These are phyloP conservation scores for Cerceris rybyensis DNA, from an alignment of 2,888 invertebrate species.

Conservation along the genomic window DNA sequence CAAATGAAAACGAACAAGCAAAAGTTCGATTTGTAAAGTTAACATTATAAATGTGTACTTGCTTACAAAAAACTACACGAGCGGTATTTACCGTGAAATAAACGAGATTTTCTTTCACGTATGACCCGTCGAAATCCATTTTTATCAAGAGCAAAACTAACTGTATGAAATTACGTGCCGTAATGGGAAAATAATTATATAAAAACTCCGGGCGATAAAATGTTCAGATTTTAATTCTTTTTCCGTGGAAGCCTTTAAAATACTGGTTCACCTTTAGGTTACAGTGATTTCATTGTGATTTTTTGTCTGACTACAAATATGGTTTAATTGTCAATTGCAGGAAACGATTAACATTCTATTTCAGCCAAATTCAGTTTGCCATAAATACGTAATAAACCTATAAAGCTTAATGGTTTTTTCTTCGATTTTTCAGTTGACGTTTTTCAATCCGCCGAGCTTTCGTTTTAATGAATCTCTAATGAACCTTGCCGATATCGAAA, in stretches of 20 bases:
- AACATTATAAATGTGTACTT: too few relatives aligned
- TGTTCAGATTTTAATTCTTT: background rate
- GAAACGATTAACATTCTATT: too few relatives aligned
- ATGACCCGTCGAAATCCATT: background rate
- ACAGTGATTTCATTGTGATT: background rate
- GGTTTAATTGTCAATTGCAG: too few relatives aligned
- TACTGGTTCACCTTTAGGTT: background rate
- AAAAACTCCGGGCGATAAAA: background rate
- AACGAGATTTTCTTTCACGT: background rate
- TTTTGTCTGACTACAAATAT: too few relatives aligned
- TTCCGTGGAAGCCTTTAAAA: background rate
- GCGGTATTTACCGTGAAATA: too few relatives aligned
- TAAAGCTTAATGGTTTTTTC: conserved; percentile 5
- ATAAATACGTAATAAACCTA: too few relatives aligned
- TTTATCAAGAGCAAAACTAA: background rate
- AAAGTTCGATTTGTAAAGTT: too few relatives aligned
- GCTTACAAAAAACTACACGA: too few relatives aligned
- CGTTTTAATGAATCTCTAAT: conserved; percentile 25
- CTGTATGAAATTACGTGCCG: background rate
- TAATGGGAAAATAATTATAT: conserved; percentile 6
- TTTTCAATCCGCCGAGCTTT: conserved; percentile 14
- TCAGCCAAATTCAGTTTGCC: too few relatives aligned
- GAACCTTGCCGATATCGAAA: conserved; percentile 18
- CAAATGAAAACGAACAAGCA: too few relatives aligned
- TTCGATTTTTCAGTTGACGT: conserved; percentile 15